Base-by-base conservation (phyloP, 1,140 invertebrate genomes). In the Camponotus floridanus region DNA sequence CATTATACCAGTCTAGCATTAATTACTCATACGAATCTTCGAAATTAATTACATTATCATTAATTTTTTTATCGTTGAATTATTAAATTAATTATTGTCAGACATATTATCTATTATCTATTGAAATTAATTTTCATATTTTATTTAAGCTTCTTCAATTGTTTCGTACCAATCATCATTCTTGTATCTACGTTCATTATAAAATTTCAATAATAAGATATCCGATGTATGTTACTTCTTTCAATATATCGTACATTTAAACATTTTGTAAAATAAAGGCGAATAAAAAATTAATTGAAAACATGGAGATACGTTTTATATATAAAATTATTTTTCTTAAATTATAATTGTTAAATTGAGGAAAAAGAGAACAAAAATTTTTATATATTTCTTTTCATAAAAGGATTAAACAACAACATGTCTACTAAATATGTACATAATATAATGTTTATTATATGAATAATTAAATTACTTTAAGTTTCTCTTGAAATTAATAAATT, bases 11-110 rank as follows among this genome's bases (percentile, higher is more conserved):
- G 57, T 83, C 79, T 74, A 48, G 13, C 79, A 83, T 83, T 83
- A 83, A 83, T 83, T 83, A 83, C 68, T 83, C 79, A 39, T 13
- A 57, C 79, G 68, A 83, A 83, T 83, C 79, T 83, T 83, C 55
- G n/a, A 83, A 74, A 83, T 83, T 73, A 83, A 83, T 83, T 83
- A 74, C 68, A 83, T 73, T 15, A 42, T 80, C 48, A 51, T 80
- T 80, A 70, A 80, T 80, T 80, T 80, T 65, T 80, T 80, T 70
- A 74, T 83, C 55, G 55, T 33, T 74, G 48, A 83, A 83, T 83
- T 73, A 83, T 83, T 39, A 83, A 74, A 83, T 83, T 83, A 83
- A 83, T 83, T 83, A 83, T 83, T 1, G n/a, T 1, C 55, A 18
- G 13, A 61, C n/a, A 71, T n/a, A n/a, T 81, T 26, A 73, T 3